Evolutionary conservation across 2,888 invertebrate genomes (phyloP), one percentile per base, ranked within the genome.

Genomic region (Melanchra persicariae): DNA sequence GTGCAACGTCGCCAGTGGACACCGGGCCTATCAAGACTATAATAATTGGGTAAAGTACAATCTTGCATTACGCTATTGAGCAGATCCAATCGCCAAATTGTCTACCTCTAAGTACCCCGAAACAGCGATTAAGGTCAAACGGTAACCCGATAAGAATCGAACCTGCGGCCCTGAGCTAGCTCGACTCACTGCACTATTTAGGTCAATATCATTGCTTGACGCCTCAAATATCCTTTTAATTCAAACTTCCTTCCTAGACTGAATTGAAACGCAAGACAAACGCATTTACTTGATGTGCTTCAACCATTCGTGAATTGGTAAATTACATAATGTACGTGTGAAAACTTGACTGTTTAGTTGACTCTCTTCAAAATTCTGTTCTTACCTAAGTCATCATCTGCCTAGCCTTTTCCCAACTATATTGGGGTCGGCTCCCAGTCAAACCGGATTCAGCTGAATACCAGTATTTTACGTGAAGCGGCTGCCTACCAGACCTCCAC

Each of bases 191-290:
- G 26, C 40, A 64, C 40, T 69, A 75, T 75, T 54, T 63, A 79
- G 78, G 70, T 79, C 64, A 79, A 74, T 61, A 64, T 17, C 62
- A 40, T 51, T 40, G 52, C 55, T n/a, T 55, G 51, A 24, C 47
- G 34, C 40, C 22, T 62, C 64, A 65, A 67, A 64, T 54, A 58
- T 61, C 49, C 52, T 60, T 64, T 77, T 68, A 72, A 79, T 72
- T 43, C 54, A 52, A 15, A 63, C 77, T 70, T 81, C 82, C 81
- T 82, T 81, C 79, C 79, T 63, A 52, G 6, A 19, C 45, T 64
- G 17, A 57, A 82, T 82, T 82, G 77, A 82, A 82, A 82, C 57
- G 81, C 66, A 74, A 82, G 81, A 80, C 80, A 70, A 80, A 59
- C 79, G 55, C 26, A 57, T 49, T 81, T 49, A 45, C 37, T 54